Evolutionary conservation across 2,888 invertebrate genomes (phyloP).

Genomic region (Ichneumoninae sp.): DNA sequence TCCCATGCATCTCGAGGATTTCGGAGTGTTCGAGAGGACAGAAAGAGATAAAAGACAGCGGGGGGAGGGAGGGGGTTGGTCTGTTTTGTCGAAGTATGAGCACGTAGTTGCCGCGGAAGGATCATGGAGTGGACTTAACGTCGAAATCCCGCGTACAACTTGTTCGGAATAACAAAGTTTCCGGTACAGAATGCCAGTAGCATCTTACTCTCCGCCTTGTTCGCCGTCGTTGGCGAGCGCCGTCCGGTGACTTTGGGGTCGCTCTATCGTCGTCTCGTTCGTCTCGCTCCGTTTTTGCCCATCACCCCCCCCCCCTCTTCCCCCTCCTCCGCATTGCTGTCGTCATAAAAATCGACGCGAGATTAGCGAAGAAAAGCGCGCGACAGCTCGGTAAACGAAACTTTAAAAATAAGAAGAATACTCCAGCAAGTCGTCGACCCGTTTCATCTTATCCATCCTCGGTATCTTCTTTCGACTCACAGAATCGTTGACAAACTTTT

Average conservation of each 20-base stretch:
- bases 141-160: conserved; percentile 83
- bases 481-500: conserved; percentile 10
- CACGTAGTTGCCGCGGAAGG: conserved; percentile 83
- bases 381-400: conserved; percentile 45
- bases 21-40: conserved; percentile 74
- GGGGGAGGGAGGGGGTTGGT: conserved; percentile 44
- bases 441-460: conserved; percentile 24
- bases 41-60: conserved; percentile 39
- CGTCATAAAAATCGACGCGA: conserved; percentile 60
- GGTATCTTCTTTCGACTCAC: conserved; percentile 1
- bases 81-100: conserved; percentile 83
- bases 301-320: background rate
- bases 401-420: conserved; percentile 37
- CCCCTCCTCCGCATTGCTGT: background rate
- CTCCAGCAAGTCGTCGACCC: conserved; percentile 29
- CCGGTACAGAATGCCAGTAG: conserved; percentile 61
- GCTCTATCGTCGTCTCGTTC: conserved; percentile 43
- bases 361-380: conserved; percentile 60
- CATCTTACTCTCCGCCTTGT: conserved; percentile 34
- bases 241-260: conserved; percentile 45
- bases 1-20: conserved; percentile 82
- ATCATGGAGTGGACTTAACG: conserved; percentile 83
- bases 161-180: conserved; percentile 82
- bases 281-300: background rate
- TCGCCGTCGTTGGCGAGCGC: conserved; percentile 15